Conservation (phyloP, 2,113 vertebrate genomes). For the Toxotes chatareus region DNA sequence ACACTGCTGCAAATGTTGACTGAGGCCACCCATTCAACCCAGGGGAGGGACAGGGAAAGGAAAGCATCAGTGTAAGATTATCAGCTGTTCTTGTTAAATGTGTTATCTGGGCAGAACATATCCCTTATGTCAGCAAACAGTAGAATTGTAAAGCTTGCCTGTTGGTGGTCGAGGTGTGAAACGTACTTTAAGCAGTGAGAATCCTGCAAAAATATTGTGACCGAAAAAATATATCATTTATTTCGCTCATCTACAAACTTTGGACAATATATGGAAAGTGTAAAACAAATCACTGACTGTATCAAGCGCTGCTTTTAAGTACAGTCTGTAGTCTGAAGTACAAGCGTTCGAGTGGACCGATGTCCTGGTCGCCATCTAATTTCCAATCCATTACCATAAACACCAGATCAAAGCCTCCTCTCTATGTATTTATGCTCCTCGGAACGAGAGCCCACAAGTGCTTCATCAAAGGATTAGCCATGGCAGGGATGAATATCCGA, state of each 20-base stretch:
- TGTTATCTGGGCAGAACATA: conserved; percentile 62
- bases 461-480: conserved; percentile 77
- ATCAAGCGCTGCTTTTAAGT: background rate
- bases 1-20: conserved; percentile 65
- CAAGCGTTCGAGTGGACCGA: background rate
- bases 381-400: conserved; percentile 63
- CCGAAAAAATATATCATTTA: background rate
- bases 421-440: conserved; percentile 54
- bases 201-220: background rate
- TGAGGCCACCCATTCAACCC: conserved; percentile 40
- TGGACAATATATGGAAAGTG: background rate
- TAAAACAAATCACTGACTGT: background rate
- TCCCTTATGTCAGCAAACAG: conserved; percentile 50
- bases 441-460: conserved; percentile 55
- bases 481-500: conserved; percentile 55
- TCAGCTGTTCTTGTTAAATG: conserved; percentile 65
- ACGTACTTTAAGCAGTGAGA: background rate
- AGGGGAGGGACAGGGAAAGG: conserved; percentile 11
- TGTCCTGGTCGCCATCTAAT: conserved; percentile 18
- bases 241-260: background rate
- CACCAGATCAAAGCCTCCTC: conserved; percentile 73
- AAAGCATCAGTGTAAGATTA: conserved; percentile 12
- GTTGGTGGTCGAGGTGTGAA: conserved; percentile 6
- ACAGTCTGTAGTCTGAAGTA: background rate
- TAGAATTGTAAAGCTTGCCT: background rate